Base-by-base conservation (phyloP, 2,797 vertebrate species). In the Harpagifer antarcticus region DNA sequence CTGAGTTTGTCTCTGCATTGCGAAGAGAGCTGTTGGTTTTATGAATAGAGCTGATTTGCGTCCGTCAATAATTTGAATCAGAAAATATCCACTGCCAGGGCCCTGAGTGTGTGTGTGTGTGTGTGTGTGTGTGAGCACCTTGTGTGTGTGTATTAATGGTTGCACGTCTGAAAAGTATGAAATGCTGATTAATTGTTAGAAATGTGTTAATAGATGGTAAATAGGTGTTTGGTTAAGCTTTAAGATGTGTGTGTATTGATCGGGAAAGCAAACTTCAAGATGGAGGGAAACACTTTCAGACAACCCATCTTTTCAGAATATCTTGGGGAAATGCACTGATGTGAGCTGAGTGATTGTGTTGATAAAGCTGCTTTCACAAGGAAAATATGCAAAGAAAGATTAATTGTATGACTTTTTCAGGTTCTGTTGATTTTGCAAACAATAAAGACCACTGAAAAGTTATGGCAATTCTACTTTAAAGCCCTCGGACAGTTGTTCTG, bases 11-110 rank as follows among this genome's bases (percentile, higher is more conserved):
- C 63, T 82, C 78, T 52, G 76, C 74, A 40, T 74, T 73, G 58
- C 68, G 72, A 69, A 19, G 72, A 83, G 83, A 83, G 74, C 73
- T 74, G 78, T 83, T 87, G 80, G 77, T 78, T 86, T 91, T 90
- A 86, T 91, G 90, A 91, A 89, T 89, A 84, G 83, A 90, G 84
- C 80, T 86, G 69, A 87, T 88, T 76, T 85, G 85, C 85, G 72
- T 89, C 81, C 55, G 87, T 91, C 92, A 87, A 93, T 94, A 92
- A 68, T 75, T 82, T 88, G 58, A 83, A 91, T 90, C 68, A 10
- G 62, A 78, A 74, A 67, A 68, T 86, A 81, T 76, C 72, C 68
- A 61, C 63, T 45, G 79, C 73, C 55, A 9, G 45, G 74, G 71
- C 55, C 63, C 33, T 59, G 56, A 64, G 61, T 66, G 49, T 27